phyloP scores from a whole-genome alignment of 2,888 invertebrate genomes.

The Liposcelis brunnea region DNA sequence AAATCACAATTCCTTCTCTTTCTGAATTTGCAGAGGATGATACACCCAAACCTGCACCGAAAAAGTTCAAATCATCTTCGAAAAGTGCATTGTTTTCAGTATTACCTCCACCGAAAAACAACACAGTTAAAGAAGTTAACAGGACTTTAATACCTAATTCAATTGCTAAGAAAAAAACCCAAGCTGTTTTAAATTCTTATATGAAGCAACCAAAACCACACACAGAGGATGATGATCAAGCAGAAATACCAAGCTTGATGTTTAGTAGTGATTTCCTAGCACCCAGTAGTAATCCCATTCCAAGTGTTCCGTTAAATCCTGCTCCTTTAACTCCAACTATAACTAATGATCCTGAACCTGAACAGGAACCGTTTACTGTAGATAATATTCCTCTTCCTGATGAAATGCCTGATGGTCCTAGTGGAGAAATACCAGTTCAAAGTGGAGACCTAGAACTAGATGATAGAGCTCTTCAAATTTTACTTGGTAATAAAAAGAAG shows the following conservation, averaged over 20 bases:
- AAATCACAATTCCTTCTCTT: neutral
- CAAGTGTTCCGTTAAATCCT: too few species aligned
- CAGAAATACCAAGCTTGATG: conserved; percentile 17
- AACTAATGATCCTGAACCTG: conserved; percentile 5
- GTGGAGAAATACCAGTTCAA: conserved; percentile 23
- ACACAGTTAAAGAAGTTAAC: conserved; percentile 16
- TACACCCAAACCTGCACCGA: neutral
- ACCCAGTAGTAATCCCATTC: neutral
- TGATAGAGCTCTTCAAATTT: conserved; percentile 37
- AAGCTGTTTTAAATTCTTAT: conserved; percentile 14
- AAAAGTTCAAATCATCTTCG: neutral
- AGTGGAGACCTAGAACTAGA: conserved; percentile 32
- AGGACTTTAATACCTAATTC: conserved; percentile 28
- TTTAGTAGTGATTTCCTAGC: neutral
- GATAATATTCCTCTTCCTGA: conserved; percentile 26
- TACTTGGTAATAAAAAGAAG: conserved; percentile 49
- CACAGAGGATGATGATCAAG: conserved; percentile 21
- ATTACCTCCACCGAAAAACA: conserved; percentile 47
- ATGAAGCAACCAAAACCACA: conserved; percentile 26
- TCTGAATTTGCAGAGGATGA: conserved; percentile 2
- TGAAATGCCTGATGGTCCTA: conserved; percentile 21
- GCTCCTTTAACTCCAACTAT: neutral
- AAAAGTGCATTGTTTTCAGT: conserved; percentile 47
- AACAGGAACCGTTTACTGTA: conserved; percentile 15
- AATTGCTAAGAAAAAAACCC: conserved; percentile 28